Base-by-base conservation (phyloP, 2,888 invertebrate species). In the Leucophenga maculata region DNA sequence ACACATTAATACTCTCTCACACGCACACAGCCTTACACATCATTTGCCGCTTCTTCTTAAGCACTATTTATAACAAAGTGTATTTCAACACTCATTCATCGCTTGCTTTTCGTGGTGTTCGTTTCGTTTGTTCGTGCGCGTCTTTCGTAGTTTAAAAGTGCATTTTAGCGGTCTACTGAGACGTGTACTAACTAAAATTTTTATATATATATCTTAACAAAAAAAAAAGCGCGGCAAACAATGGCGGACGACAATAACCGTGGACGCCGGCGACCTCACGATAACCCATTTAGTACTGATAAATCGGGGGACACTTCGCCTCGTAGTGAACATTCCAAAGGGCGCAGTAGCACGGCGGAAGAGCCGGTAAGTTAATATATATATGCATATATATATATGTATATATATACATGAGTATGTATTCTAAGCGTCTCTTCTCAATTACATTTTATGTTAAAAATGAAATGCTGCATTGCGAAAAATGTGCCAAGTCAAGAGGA, bases 181-280 rank as follows among this genome's bases (percentile, higher is more conserved):
- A n/a, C n/a, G n/a, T n/a, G n/a, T n/a, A n/a, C n/a, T n/a, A n/a
- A n/a, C n/a, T n/a, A n/a, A 26, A 26, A 26, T 26, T 26, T 26
- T 26, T 39, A 39, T 39, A 39, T 39, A 39, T 39, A 39, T 39
- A 39, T 39, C 8, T 52, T 18, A 16, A 16, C 6, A 52, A 52
- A 52, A 16, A 14, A 52, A 52, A 18, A 8, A 1, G 52, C n/a
- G 20, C 16, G 18, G 1, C 3, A 16, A 52, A 20, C 6, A 52
- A 79, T 79, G 79, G 75, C 79, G n/a, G 79, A 79, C 1, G 79
- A 78, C 31, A 76, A 78, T 68, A 73, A 50, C 59, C 77, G 79
- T 60, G 79, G 78, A 32, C 78, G 77, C 6, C 73, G 79, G 0
- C 78, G 79, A 69, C 77, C 78, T 1, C 76, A 48, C 48, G 16